Base-by-base conservation (phyloP, 2,797 vertebrate genomes). In the Malacoctenus gilli region DNA sequence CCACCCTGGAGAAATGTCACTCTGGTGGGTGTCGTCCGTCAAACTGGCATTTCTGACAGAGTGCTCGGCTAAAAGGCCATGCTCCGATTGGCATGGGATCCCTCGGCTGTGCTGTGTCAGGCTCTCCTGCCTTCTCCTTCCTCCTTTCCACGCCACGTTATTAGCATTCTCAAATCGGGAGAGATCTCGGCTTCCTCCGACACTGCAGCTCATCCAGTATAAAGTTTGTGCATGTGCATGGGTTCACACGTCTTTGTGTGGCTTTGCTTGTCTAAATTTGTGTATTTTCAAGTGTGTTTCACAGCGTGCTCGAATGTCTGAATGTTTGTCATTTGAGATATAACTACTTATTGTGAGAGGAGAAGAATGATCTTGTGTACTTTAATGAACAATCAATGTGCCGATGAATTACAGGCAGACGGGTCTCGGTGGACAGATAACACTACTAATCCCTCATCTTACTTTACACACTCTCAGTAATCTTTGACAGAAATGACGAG, bases 21-120 rank as follows among this genome's bases (percentile, higher is more conserved):
- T 71, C 50, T 73, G 75, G 72, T 68, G 57, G 4, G 47, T 56
- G 41, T 80, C 69, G 75, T 86, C 85, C 76, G 69, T 92, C 90
- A 91, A 89, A 80, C 88, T 89, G 87, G 79, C 89, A 84, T 85
- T 79, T 82, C 75, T 86, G 89, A 87, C 89, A 81, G 86, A 76
- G 76, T 62, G 47, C 68, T 66, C 8, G 69, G 55, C 87, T 88
- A 84, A 91, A 88, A 89, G 87, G 87, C 87, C 85, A 86, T 85
- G 90, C 86, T 91, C 84, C 72, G 85, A 84, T 87, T 89, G 89
- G 77, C 89, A 77, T 81, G 62, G 82, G 75, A 85, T 88, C 80
- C 77, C 85, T 83, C 68, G 82, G 84, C 87, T 83, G 50, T 79
- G 76, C 64, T 42, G 69, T 80, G 73, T 82, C 80, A 81, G 69